phyloP scores from a whole-genome alignment of 1,140 invertebrate species.

The Rhagoletis zephyria region DNA sequence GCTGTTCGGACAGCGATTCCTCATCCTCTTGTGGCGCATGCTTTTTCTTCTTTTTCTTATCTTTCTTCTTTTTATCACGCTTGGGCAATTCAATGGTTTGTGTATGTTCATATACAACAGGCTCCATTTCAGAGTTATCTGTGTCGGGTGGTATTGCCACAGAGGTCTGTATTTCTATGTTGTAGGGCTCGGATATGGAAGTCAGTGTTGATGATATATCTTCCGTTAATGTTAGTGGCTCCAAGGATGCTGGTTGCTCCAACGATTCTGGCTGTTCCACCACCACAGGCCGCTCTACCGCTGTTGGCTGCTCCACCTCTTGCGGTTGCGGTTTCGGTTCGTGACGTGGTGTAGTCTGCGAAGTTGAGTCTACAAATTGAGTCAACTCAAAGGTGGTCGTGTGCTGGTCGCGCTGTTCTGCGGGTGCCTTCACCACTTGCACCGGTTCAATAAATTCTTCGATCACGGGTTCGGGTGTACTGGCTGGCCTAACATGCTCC shows the following conservation, averaged over 20 bases:
- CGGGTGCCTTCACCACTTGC: constrained; percentile 56
- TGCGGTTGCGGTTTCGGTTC: constrained; percentile 59
- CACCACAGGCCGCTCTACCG: no score
- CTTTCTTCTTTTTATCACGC: constrained; percentile 59
- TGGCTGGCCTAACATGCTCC: constrained; percentile 42
- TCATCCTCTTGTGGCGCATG: constrained; percentile 50
- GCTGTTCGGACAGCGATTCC: not conserved
- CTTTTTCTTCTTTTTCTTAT: constrained; percentile 60
- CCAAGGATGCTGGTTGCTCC: constrained; percentile 58
- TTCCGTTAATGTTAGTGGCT: constrained; percentile 60
- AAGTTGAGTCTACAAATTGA: constrained; percentile 70
- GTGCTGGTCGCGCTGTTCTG: constrained; percentile 57
- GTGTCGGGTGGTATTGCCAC: constrained; percentile 76
- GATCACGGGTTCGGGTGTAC: constrained; percentile 42
- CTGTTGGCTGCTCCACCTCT: constrained; percentile 57
- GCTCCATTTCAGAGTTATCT: constrained; percentile 65
- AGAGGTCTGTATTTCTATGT: constrained; percentile 78
- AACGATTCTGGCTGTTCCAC: constrained; percentile 40
- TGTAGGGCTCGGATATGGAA: constrained; percentile 77
- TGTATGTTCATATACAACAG: constrained; percentile 67
- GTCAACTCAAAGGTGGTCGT: constrained; percentile 60
- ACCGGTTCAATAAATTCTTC: constrained; percentile 51
- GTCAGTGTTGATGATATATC: constrained; percentile 62
- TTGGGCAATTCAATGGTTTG: constrained; percentile 69
- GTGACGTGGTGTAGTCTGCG: constrained; percentile 73